These are phyloP conservation scores for Toxostoma redivivum DNA, from an alignment of 2,113 vertebrate genomes.

Conservation along the genomic window DNA sequence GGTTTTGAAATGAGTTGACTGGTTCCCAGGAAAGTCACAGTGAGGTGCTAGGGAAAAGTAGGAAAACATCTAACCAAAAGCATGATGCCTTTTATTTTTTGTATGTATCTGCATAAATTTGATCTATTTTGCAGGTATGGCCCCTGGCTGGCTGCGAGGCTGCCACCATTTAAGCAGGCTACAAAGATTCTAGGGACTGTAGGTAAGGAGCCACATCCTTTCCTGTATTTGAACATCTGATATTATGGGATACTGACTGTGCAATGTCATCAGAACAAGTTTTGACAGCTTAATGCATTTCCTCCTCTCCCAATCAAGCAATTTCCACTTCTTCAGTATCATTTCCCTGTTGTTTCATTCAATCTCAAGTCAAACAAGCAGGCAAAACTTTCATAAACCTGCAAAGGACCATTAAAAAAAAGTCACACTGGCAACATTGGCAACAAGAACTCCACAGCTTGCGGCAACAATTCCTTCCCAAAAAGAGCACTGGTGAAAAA, in stretches of 20 bases:
- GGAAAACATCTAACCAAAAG: neutral
- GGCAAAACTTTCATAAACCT: neutral
- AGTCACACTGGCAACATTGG: neutral
- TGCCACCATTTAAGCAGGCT: neutral
- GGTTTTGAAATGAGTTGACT: neutral
- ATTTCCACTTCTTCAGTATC: neutral
- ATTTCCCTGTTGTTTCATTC: neutral
- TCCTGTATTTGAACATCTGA: neutral
- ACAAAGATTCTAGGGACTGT: neutral
- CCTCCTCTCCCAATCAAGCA: neutral
- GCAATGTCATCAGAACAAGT: neutral
- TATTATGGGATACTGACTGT: neutral
- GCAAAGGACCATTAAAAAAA: neutral
- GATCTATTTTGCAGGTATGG: neutral
- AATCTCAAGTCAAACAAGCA: neutral
- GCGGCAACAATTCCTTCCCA: neutral
- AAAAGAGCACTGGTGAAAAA: neutral
- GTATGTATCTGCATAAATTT: neutral
- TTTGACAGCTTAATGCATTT: neutral
- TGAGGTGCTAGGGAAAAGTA: neutral
- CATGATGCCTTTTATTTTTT: neutral
- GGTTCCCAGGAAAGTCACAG: neutral
- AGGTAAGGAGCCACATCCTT: neutral
- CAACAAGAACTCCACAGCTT: neutral
- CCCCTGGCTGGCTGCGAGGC: neutral